A percentile compares a stretch with the other conserved stretches of the same genome.
phyloP scores from a whole-genome alignment of 2,888 invertebrate species.

The Drosophila quinaria region DNA sequence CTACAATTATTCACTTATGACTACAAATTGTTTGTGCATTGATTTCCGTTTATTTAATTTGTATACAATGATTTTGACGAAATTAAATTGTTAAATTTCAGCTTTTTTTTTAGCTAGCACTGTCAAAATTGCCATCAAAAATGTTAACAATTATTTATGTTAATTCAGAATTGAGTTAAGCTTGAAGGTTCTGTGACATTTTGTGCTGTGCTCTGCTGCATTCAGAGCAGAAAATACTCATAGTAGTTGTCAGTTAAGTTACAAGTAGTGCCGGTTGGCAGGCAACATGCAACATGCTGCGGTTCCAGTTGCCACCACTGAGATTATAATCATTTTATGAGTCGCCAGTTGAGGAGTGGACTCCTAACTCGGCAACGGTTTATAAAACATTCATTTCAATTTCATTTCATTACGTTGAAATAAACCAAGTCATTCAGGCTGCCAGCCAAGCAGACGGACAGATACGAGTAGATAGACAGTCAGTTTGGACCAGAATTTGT shows the following conservation, averaged over 20 bases:
- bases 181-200: conserved; percentile 16
- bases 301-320: conserved; percentile 16
- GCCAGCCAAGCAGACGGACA: conserved; percentile 9
- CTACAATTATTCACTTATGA: not conserved
- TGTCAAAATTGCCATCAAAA: conserved; percentile 4
- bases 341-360: conserved; percentile 30
- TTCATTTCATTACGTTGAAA: conserved; percentile 80
- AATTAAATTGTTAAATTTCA: conserved; percentile 34
- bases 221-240: not conserved
- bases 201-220: conserved; percentile 9
- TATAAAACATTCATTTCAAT: conserved; percentile 82
- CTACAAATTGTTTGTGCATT: conserved; percentile 38
- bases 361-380: conserved; percentile 57
- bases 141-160: conserved; percentile 9
- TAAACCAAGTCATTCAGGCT: conserved; percentile 74
- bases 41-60: conserved; percentile 6
- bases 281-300: conserved; percentile 27
- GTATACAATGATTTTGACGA: conserved; percentile 1
- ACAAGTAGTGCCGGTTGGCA: conserved; percentile 11
- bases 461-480: conserved; percentile 20
- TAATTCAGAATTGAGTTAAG: conserved; percentile 1
- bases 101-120: not conserved
- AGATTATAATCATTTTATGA: conserved; percentile 61
- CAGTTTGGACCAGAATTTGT: conserved; percentile 30
- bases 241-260: conserved; percentile 7